Evolutionary conservation across 2,113 vertebrate species (phyloP), one percentile per base, ranked within the genome.

Genomic region (Scomber scombrus): DNA sequence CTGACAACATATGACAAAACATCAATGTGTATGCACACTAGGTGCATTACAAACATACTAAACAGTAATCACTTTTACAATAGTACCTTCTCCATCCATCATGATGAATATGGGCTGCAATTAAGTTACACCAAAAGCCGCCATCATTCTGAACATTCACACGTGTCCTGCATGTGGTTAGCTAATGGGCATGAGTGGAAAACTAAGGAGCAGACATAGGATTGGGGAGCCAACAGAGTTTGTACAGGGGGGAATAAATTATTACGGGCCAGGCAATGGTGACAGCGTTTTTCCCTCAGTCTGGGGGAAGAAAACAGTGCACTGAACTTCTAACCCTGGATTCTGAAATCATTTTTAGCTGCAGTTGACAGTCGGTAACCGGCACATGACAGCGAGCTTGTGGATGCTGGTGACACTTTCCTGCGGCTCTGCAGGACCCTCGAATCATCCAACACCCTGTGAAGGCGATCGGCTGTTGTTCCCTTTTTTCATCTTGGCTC

Each of bases 401-500:
- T 88, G 85, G 86, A 85, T 89, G 91, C 89, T 91, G 91, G 89
- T 90, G 94, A 95, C 91, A 92, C 91, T 90, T 93, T 94, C 95
- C 92, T 78, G 85, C 81, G 75, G 65, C 84, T 85, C 94, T 90
- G 91, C 89, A 64, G 90, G 95, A 91, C 86, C 92, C 94, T 90
- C 61, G 52, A 90, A 91, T 91, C 93, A 85, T 87, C 93, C 93
- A 91, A 91, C 92, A 94, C 94, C 94, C 87, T 92, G 92, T 92
- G 93, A 96, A 96, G 95, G 95, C 95, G 95, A 95, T 96, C 95
- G 95, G 95, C 94, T 95, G 89, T 96, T 95, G 95, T 93, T 89
- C 92, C 96, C 92, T 95, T 96, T 96, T 94, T 90, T 95, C 92
- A 94, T 94, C 94, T 95, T 94, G 95, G 94, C 94, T 95, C 93